Evolutionary conservation across 2,888 invertebrate species (phyloP).

Genomic region (Tridacna crocea): DNA sequence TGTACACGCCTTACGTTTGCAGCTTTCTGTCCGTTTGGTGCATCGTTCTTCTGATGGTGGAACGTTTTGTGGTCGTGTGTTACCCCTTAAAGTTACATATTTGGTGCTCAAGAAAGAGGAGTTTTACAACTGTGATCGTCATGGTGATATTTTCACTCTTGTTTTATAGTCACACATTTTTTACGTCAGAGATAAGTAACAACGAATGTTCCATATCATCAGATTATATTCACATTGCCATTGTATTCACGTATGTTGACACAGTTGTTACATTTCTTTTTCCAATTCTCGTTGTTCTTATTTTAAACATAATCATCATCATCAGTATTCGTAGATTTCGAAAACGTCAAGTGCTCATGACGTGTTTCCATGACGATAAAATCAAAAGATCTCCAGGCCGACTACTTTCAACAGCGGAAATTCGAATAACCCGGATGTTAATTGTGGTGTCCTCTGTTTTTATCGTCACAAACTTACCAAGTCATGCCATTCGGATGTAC

Average conservation of each 20-base stretch:
- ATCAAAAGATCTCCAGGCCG: slow-evolving; percentile 33
- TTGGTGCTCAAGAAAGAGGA: slow-evolving; percentile 70
- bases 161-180: slow-evolving; percentile 74
- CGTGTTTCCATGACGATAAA: slow-evolving; percentile 47
- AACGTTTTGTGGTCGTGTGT: slow-evolving; percentile 92
- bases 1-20: slow-evolving; percentile 86
- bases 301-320: slow-evolving; percentile 70
- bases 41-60: slow-evolving; percentile 93
- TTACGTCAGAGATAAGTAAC: slow-evolving; percentile 62
- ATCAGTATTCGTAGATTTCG: slow-evolving; percentile 62
- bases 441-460: slow-evolving; percentile 77
- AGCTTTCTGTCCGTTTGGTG: slow-evolving; percentile 85
- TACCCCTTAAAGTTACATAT: slow-evolving; percentile 88
- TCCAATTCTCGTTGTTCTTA: slow-evolving; percentile 70
- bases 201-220: slow-evolving; percentile 54
- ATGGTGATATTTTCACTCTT: slow-evolving; percentile 65
- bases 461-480: slow-evolving; percentile 77
- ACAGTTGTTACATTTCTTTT: slow-evolving; percentile 70
- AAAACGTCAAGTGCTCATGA: slow-evolving; percentile 40
- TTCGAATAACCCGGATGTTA: slow-evolving; percentile 74
- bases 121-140: slow-evolving; percentile 56
- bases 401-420: slow-evolving; percentile 68
- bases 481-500: slow-evolving; percentile 75
- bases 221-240: slow-evolving; percentile 58
- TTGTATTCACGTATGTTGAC: slow-evolving; percentile 73